A percentile compares a stretch with the other conserved stretches of the same genome.
Evolutionary conservation across 2,888 invertebrate genomes (phyloP).

Genomic region (Apodemia zela): DNA sequence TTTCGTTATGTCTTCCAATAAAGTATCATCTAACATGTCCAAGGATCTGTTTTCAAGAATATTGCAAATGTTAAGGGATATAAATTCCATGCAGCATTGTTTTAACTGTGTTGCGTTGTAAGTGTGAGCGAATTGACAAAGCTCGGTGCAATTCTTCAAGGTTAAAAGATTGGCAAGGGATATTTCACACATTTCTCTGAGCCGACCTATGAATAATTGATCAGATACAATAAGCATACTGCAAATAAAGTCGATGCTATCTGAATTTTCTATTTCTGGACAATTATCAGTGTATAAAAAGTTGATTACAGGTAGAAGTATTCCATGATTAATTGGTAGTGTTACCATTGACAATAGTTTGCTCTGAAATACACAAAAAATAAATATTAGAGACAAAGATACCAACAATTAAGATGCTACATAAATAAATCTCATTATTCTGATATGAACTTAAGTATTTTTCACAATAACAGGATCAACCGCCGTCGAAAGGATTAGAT

Average conservation of each 20-base stretch:
- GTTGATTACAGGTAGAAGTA: slow-evolving; percentile 84
- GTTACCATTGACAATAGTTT: slow-evolving; percentile 71
- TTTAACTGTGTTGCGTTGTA: slow-evolving; percentile 89
- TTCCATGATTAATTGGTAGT: slow-evolving; percentile 81
- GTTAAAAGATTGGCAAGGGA: slow-evolving; percentile 83
- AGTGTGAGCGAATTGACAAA: slow-evolving; percentile 86
- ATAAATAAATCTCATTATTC: no score
- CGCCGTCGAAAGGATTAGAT: no score
- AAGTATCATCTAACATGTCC: slow-evolving; percentile 81
- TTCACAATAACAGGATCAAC: no score
- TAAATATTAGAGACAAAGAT: no score
- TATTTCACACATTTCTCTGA: slow-evolving; percentile 87
- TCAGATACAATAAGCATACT: slow-evolving; percentile 89
- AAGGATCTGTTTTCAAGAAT: slow-evolving; percentile 85
- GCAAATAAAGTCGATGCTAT: slow-evolving; percentile 86
- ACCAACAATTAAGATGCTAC: no score
- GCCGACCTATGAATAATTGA: slow-evolving; percentile 86
- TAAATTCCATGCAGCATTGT: slow-evolving; percentile 87
- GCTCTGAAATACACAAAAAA: slow-evolving; percentile 62
- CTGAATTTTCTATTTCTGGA: slow-evolving; percentile 77
- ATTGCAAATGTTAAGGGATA: slow-evolving; percentile 86
- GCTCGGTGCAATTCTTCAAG: slow-evolving; percentile 87
- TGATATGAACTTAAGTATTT: no score
- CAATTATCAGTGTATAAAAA: slow-evolving; percentile 88
- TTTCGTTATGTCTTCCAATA: slow-evolving; percentile 83